Evolutionary conservation across 2,797 vertebrate species (phyloP).

Genomic region (Denticeps clupeoides): DNA sequence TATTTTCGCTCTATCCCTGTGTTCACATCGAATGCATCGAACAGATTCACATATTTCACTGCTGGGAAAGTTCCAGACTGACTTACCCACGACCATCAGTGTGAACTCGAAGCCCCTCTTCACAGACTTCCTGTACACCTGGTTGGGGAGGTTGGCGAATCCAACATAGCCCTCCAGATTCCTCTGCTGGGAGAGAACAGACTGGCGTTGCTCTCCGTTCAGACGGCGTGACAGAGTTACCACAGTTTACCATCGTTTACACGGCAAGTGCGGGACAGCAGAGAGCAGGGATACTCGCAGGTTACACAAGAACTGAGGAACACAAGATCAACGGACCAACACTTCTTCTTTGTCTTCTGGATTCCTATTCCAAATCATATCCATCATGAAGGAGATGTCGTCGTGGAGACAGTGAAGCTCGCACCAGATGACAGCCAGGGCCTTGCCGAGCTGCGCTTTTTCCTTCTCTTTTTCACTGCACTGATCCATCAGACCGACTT

Average conservation of each 20-base stretch:
- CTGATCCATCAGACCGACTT: constrained; percentile 21
- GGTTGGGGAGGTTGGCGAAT: constrained; percentile 70
- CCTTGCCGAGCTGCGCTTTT: constrained; percentile 12
- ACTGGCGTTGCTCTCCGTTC: constrained; percentile 26
- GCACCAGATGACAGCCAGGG: constrained; percentile 29
- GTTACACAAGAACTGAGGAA: background rate
- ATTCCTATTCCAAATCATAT: constrained; percentile 38
- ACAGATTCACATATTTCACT: too few species aligned
- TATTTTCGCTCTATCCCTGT: too few species aligned
- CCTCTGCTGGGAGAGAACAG: constrained; percentile 52
- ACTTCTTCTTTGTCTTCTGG: background rate
- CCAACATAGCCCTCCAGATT: constrained; percentile 69
- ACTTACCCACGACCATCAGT: constrained; percentile 71
- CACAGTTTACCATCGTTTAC: background rate
- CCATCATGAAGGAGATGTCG: constrained; percentile 28
- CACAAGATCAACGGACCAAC: background rate
- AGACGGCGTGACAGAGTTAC: constrained; percentile 4
- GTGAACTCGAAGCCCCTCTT: constrained; percentile 71
- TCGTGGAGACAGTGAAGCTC: constrained; percentile 34
- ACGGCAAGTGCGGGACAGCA: background rate
- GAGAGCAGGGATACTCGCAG: background rate
- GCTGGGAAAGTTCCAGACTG: too few species aligned
- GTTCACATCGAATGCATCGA: too few species aligned
- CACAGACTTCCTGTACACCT: constrained; percentile 70
- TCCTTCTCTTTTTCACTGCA: constrained; percentile 6